Evolutionary conservation across 2,113 vertebrate species (phyloP).

Genomic region (Silurus glanis): DNA sequence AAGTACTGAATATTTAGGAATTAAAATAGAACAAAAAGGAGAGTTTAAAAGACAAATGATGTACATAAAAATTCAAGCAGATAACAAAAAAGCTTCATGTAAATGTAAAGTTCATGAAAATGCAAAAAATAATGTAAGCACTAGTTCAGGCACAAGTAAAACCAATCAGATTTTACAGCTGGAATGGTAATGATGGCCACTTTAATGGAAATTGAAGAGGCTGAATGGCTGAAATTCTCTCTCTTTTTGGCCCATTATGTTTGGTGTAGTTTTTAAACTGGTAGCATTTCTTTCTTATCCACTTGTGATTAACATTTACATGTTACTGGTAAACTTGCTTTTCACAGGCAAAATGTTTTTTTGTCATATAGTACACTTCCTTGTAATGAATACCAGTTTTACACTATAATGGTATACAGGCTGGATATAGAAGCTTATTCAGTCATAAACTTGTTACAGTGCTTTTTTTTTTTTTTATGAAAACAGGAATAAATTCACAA

Average conservation of each 20-base stretch:
- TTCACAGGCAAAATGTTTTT: background rate
- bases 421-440: too few species aligned
- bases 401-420: background rate
- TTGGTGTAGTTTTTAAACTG: too few species aligned
- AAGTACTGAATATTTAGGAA: background rate
- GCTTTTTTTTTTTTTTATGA: background rate
- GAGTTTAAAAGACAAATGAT: background rate
- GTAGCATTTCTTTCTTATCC: too few species aligned
- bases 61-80: background rate
- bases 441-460: too few species aligned
- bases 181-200: too few species aligned
- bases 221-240: too few species aligned
- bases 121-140: too few species aligned
- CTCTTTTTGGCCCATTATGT: too few species aligned
- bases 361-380: background rate
- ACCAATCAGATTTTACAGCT: too few species aligned
- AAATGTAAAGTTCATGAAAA: too few species aligned
- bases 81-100: background rate
- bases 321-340: background rate
- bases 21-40: background rate
- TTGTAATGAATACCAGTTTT: background rate
- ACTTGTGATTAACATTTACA: background rate
- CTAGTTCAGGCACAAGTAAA: too few species aligned
- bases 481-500: background rate
- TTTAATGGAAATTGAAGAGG: too few species aligned